phyloP scores from a whole-genome alignment of 1,140 invertebrate genomes.

The Drosophila willistoni region DNA sequence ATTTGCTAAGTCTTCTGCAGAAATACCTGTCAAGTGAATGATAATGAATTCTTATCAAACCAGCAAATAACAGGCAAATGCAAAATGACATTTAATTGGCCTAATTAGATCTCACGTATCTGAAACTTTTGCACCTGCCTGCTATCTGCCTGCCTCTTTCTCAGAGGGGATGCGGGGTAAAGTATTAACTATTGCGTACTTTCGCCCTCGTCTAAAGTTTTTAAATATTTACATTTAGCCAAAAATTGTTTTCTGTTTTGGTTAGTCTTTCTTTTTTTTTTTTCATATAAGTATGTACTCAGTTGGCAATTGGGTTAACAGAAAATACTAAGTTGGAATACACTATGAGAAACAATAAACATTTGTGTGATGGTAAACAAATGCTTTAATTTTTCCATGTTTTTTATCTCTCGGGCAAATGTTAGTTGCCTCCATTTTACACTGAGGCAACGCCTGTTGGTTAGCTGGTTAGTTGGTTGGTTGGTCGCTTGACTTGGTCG shows the following conservation, averaged over 20 bases:
- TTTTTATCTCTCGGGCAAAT: neutral
- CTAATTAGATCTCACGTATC: no score
- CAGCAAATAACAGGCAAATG: neutral
- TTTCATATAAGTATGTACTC: neutral
- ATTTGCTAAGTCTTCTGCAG: no score
- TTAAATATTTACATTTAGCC: neutral
- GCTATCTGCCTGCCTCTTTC: no score
- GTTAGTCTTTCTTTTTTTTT: neutral
- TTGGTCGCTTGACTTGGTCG: neutral
- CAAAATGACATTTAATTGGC: no score
- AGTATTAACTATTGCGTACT: constrained; percentile 1
- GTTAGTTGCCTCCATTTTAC: constrained; percentile 3
- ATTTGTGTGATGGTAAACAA: neutral
- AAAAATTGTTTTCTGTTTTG: neutral
- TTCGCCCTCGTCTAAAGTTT: neutral
- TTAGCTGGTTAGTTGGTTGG: no score
- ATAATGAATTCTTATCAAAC: neutral
- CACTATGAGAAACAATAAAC: neutral
- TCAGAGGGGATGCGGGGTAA: neutral
- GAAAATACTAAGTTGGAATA: neutral
- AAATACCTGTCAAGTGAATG: neutral
- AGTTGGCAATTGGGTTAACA: neutral
- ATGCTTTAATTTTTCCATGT: neutral
- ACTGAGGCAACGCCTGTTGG: no score
- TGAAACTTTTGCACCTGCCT: no score